Evolutionary conservation across 2,113 vertebrate genomes (phyloP), one percentile per base, ranked within the genome.

Genomic region (Jacana jacana): DNA sequence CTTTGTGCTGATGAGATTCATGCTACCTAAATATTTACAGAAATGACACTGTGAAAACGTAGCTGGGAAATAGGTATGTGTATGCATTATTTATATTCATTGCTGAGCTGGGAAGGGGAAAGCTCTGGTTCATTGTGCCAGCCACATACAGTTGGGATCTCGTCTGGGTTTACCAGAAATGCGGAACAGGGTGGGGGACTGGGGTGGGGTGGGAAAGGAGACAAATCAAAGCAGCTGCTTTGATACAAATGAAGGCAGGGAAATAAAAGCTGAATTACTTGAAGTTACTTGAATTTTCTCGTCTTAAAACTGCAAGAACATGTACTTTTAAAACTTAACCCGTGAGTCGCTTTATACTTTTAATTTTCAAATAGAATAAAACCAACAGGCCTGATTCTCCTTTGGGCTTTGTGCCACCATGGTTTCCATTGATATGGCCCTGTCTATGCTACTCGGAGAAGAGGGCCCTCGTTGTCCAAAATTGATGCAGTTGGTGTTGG

Each of bases 11-110:
- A 98, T 91, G 91, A 98, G 88, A 98, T 98, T 98, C 95, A 97
- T 98, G 97, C 98, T 98, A 98, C 98, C 97, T 98, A 98, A 97
- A 95, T 98, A 98, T 98, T 96, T 98, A 98, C 98, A 98, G 98
- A 98, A 98, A 98, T 97, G 98, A 99, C 99, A 99, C 99, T 99
- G 99, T 99, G 99, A 98, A 98, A 98, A 98, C 82, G 88, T 97
- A 98, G 97, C 97, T 98, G 97, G 95, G 95, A 97, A 95, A 91
- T 97, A 98, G 94, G 80, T 96, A 92, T 97, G 97, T 97, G 96
- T 98, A 97, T 96, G 97, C 97, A 97, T 98, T 97, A 98, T 98
- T 98, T 98, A 98, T 98, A 97, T 92, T 97, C 96, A 88, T 96
- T 96, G 95, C 88, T 97, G 96, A 97, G 92, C 77, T 86, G 91